These are phyloP conservation scores for Ecdyonurus torrentis DNA, from an alignment of 2,888 invertebrate genomes.

Conservation along the genomic window DNA sequence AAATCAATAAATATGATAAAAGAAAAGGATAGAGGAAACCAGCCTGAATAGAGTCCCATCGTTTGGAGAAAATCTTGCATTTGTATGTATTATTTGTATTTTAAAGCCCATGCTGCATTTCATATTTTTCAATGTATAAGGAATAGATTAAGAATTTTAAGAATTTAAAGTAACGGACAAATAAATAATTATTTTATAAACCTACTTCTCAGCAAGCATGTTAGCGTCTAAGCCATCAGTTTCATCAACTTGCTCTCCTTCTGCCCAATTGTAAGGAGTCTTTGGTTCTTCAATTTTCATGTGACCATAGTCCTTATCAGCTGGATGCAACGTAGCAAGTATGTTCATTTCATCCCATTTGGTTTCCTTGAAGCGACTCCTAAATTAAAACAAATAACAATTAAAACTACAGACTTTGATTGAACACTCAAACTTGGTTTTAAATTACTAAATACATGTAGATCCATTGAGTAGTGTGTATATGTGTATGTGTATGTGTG, in stretches of 20 bases:
- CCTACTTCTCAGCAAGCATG: constrained; percentile 58
- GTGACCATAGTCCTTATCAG: constrained; percentile 97
- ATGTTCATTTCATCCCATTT: constrained; percentile 99
- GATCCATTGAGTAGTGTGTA: too few relatives aligned
- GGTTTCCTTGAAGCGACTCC: constrained; percentile 34
- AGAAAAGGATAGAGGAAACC: too few relatives aligned
- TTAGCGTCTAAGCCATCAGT: constrained; percentile 44
- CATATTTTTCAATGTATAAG: too few relatives aligned
- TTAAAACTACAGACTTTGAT: too few relatives aligned
- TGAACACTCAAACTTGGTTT: too few relatives aligned
- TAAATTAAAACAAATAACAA: background rate
- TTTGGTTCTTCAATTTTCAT: constrained; percentile 99
- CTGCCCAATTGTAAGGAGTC: constrained; percentile 63
- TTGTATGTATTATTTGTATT: too few relatives aligned
- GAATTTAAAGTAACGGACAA: background rate
- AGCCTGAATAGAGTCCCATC: too few relatives aligned
- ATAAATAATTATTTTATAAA: background rate
- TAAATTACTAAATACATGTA: too few relatives aligned
- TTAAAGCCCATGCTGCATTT: too few relatives aligned
- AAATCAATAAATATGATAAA: too few relatives aligned
- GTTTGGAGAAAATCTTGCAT: too few relatives aligned
- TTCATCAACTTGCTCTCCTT: constrained; percentile 33
- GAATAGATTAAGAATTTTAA: background rate
- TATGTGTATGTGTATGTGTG: too few relatives aligned
- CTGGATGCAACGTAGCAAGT: constrained; percentile 90